A percentile compares a stretch with the other conserved stretches of the same genome.
Evolutionary conservation across 1,140 invertebrate species (phyloP).

Genomic region (Pentalonia nigronervosa): DNA sequence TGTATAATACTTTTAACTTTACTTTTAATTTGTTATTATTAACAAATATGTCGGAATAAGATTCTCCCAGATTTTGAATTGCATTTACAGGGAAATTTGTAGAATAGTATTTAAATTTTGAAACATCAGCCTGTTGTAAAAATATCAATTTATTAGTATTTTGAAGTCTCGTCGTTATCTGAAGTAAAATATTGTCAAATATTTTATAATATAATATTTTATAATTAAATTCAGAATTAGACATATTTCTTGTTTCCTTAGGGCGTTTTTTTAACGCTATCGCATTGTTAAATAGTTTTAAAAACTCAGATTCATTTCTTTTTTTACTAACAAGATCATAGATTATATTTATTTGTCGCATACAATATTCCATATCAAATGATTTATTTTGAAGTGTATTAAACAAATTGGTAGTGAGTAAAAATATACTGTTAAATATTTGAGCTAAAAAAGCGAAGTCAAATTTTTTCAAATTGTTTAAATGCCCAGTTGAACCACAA

Average conservation of each 20-base stretch:
- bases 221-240: neutral
- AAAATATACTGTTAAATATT: neutral
- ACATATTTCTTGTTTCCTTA: neutral
- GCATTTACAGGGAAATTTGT: neutral
- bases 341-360: neutral
- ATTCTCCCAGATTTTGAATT: neutral
- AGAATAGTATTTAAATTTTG: slow-evolving; percentile 18
- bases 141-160: neutral
- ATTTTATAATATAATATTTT: slow-evolving; percentile 36
- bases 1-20: neutral
- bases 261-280: neutral
- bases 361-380: slow-evolving; percentile 35
- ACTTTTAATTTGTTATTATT: neutral
- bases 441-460: neutral
- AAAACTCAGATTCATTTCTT: neutral
- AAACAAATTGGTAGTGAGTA: slow-evolving; percentile 2
- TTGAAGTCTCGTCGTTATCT: neutral
- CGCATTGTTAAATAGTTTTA: neutral
- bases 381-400: slow-evolving; percentile 33
- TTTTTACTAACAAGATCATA: neutral
- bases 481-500: neutral
- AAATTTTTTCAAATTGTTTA: slow-evolving; percentile 4
- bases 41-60: neutral
- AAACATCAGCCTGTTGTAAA: neutral
- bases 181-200: neutral